These are phyloP conservation scores for Spodoptera frugiperda DNA, from an alignment of 1,140 invertebrate genomes.

Conservation along the genomic window DNA sequence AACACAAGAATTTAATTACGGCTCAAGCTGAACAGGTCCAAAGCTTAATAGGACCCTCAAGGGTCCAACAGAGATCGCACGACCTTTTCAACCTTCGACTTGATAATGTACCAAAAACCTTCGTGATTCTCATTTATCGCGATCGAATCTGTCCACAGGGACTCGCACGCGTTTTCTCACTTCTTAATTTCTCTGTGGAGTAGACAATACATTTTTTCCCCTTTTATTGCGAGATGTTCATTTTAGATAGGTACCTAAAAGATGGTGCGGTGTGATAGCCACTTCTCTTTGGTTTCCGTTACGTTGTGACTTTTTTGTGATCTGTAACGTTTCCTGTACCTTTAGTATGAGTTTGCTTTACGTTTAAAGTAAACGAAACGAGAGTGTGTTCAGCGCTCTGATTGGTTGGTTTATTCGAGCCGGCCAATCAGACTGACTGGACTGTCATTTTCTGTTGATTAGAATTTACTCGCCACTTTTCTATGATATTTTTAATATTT, in stretches of 20 bases:
- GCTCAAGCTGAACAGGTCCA: not conserved
- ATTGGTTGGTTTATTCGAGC: too few species aligned
- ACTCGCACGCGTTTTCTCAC: slow-evolving; percentile 5
- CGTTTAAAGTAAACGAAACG: too few species aligned
- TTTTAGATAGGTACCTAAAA: slow-evolving; percentile 20
- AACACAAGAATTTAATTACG: not conserved
- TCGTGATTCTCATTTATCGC: slow-evolving; percentile 3
- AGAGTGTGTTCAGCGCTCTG: too few species aligned
- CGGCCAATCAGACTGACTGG: too few species aligned
- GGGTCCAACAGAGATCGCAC: slow-evolving; percentile 8
- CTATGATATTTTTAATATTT: too few species aligned
- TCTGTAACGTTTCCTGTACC: too few species aligned
- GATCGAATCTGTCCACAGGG: slow-evolving; percentile 1
- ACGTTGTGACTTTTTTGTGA: too few species aligned
- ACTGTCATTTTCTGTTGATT: too few species aligned
- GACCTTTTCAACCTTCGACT: not conserved
- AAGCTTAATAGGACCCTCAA: not conserved
- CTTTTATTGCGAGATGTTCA: slow-evolving; percentile 24
- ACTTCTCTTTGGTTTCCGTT: not conserved
- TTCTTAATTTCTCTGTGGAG: slow-evolving; percentile 39
- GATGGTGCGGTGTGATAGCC: not conserved
- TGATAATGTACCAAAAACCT: not conserved
- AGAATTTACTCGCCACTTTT: too few species aligned
- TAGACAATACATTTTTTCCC: not conserved
- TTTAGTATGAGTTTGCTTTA: too few species aligned